Conservation (phyloP, 1,140 invertebrate species). For the Hermetia illucens region DNA sequence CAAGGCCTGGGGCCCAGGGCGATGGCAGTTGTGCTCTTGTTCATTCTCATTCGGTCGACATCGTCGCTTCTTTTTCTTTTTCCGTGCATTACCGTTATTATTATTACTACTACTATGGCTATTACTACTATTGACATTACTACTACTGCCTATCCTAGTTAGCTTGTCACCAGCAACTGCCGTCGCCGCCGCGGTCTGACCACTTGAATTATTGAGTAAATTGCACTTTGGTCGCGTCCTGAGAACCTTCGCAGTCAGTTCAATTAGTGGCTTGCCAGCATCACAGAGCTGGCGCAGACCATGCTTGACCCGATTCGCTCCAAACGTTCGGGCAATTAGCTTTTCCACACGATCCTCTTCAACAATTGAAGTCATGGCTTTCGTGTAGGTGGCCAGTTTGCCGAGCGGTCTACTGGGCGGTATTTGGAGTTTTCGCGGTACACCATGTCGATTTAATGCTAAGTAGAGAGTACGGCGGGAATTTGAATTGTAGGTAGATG, state of each 20-base stretch:
- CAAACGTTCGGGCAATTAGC: slow-evolving; percentile 29
- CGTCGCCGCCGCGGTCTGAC: not conserved
- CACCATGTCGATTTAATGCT: slow-evolving; percentile 55
- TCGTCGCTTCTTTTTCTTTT: slow-evolving; percentile 15
- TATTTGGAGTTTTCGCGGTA: slow-evolving; percentile 51
- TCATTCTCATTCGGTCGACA: slow-evolving; percentile 20
- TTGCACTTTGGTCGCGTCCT: slow-evolving; percentile 20
- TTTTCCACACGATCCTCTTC: slow-evolving; percentile 38
- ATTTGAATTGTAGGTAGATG: slow-evolving; percentile 57
- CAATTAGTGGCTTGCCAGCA: slow-evolving; percentile 28
- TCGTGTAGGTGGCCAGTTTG: slow-evolving; percentile 52
- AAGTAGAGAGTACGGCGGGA: slow-evolving; percentile 54
- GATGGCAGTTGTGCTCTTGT: slow-evolving; percentile 18
- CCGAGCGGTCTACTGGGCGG: slow-evolving; percentile 49
- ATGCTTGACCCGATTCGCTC: slow-evolving; percentile 29
- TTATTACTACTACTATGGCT: slow-evolving; percentile 9
- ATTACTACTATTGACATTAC: slow-evolving; percentile 6
- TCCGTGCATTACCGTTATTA: slow-evolving; percentile 6
- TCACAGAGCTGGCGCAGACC: slow-evolving; percentile 31
- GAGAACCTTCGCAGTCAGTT: slow-evolving; percentile 19
- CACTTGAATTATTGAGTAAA: slow-evolving; percentile 11
- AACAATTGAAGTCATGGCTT: slow-evolving; percentile 48
- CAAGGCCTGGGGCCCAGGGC: slow-evolving; percentile 10
- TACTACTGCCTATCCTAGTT: slow-evolving; percentile 7
- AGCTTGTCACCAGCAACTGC: not conserved